Evolutionary conservation across 2,797 vertebrate genomes (phyloP), one percentile per base, ranked within the genome.

Genomic region (Cheirogaleus major): DNA sequence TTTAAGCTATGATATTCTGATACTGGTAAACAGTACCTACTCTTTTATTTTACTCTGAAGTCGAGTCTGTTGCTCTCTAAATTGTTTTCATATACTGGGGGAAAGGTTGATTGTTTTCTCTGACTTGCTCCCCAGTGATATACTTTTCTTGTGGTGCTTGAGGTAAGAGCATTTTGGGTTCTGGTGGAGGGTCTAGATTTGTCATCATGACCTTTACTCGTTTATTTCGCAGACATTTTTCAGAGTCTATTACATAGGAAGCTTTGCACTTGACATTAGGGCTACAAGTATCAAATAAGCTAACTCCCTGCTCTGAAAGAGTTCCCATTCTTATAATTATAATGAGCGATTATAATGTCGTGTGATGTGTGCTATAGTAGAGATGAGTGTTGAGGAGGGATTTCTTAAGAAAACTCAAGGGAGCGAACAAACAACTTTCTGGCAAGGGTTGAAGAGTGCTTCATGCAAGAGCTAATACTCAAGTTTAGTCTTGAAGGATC

Each of bases 191-290:
- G 30, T 82, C 32, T 95, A 48, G 23, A 48, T 32, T 86, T 81
- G 27, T 82, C 45, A 48, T 65, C 25, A 20, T 84, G 57, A 23
- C n/a, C 20, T 69, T 80, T 86, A 82, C 89, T 96, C 30, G 41
- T 79, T 91, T 87, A 61, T 75, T 91, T 88, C 81, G 12, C 52
- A 81, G 73, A 41, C 7, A 27, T 81, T 90, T 91, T 95, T 67
- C 52, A 92, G 70, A 85, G 69, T 55, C 13, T 23, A 7, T 84
- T 70, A 9, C 4, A 27, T 69, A 76, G 57, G 6, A 35, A 88
- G 20, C 25, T 81, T 93, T 89, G 43, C 7, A 41, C n/a, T 84
- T 93, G 4, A 48, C 6, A 4, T 12, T 81, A 48, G 35, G 6
- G 6, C 41, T 52, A 70, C 17, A 50, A 45, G 25, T 93, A 48